These are phyloP conservation scores for Gari tellinella DNA, from an alignment of 2,888 invertebrate species.

Conservation along the genomic window DNA sequence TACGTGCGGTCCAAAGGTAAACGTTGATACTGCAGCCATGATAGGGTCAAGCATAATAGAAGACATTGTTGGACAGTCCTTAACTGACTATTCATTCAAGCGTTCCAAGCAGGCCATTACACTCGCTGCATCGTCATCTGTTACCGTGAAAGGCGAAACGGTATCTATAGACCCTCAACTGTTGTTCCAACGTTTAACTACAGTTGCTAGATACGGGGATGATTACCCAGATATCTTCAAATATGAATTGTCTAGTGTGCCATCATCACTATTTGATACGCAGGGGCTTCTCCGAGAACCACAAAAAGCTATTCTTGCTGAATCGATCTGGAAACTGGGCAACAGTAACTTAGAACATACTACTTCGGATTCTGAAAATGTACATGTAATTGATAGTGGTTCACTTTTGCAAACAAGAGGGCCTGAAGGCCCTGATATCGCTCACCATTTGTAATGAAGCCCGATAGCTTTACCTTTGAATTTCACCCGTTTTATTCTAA, in stretches of 20 bases:
- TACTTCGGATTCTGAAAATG: constrained; percentile 20
- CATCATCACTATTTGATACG: constrained; percentile 18
- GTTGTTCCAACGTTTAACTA: constrained; percentile 31
- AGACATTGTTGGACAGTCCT: constrained; percentile 5
- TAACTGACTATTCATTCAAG: constrained; percentile 3
- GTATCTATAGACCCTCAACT: constrained; percentile 31
- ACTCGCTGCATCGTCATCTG: not conserved
- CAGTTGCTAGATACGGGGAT: constrained; percentile 16
- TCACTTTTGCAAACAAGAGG: no score
- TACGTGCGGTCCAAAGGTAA: constrained; percentile 18
- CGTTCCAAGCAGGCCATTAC: constrained; percentile 18
- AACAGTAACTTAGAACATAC: not conserved
- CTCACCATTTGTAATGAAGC: no score
- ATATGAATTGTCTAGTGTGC: constrained; percentile 32
- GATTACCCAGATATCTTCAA: constrained; percentile 18
- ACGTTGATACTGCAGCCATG: constrained; percentile 12
- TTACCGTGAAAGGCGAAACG: constrained; percentile 2
- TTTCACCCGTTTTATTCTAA: no score
- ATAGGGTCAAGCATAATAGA: not conserved
- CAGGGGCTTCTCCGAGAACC: constrained; percentile 25
- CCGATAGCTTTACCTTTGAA: no score
- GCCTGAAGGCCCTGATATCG: no score
- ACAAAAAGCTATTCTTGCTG: not conserved
- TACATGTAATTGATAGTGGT: constrained; percentile 42
- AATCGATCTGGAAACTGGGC: not conserved